Evolutionary conservation across 2,113 vertebrate genomes (phyloP), one percentile per base, ranked within the genome.

Genomic region (Colistium nudipinnis): DNA sequence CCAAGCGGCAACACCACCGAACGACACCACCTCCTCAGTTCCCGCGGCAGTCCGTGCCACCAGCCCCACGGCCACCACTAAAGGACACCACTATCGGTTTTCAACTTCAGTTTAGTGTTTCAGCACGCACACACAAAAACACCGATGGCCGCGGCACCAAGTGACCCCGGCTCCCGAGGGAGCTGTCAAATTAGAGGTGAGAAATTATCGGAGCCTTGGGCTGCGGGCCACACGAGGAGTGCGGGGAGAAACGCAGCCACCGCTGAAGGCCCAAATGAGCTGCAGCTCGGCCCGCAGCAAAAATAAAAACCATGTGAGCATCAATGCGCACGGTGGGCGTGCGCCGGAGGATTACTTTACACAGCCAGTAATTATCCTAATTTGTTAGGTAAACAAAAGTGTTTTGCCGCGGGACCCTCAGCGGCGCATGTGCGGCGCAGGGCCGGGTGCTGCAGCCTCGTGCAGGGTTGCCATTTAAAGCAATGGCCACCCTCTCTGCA

Each of bases 371-470:
- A 90, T 84, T 79, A 81, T 61, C 51, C 68, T 86, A 87, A 88
- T 90, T 88, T 86, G 70, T 86, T 80, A 74, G 67, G 70, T 78
- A 87, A 87, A 87, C 83, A 85, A 66, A n/a, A 24, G 51, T 78
- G 68, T 78, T 75, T 83, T 83, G 54, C 74, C 84, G 72, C 51
- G 20, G 74, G 60, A 63, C 70, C 66, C 71, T 38, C 53, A 73
- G 66, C 48, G 73, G 60, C 27, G 33, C 62, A 45, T 55, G 31
- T 56, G 43, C 25, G 7, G 13, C 38, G 44, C 59, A 61, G 79
- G 75, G 35, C 61, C 33, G 44, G 56, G 11, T 20, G 65, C 54
- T 20, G 33, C 25, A 45, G 60, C 27, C 51, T 54, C 48, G 45
- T 43, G 27, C 25, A 47, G 68, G 49, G 69, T 76, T 85, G 83